These are phyloP conservation scores for Dendrophyllia cribrosa DNA, from an alignment of 64 coral and sea anemone genomes.

Conservation along the genomic window DNA sequence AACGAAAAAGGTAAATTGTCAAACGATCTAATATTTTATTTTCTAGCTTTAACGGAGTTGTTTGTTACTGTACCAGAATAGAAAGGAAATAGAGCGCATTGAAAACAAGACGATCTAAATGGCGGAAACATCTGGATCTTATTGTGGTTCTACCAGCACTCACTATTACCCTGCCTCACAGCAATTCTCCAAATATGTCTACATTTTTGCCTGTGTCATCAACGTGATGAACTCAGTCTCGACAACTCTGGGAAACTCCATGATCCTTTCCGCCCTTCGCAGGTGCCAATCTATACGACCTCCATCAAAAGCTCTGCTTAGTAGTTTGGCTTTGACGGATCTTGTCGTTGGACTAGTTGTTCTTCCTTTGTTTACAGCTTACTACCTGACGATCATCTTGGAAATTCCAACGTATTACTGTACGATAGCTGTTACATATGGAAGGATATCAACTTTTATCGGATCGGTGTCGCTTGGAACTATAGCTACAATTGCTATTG, in stretches of 20 bases:
- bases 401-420: conserved; percentile 17
- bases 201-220: conserved; percentile 5
- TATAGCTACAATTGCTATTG: neutral
- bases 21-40: too few species aligned
- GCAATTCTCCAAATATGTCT: neutral
- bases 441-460: conserved; percentile 2
- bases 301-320: neutral
- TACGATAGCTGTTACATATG: neutral
- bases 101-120: too few species aligned
- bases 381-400: conserved; percentile 12
- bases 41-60: too few species aligned
- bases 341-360: neutral
- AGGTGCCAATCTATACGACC: neutral
- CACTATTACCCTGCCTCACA: neutral
- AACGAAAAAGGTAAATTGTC: too few species aligned
- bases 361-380: neutral
- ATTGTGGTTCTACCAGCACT: neutral
- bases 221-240: neutral
- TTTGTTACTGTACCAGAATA: too few species aligned
- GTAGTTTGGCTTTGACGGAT: conserved; percentile 1
- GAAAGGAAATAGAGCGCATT: too few species aligned
- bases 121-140: neutral
- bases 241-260: neutral
- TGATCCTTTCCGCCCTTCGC: neutral
- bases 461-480: neutral